Percentiles rank a stretch among this genome's conserved stretches.
Evolutionary conservation across 2,797 vertebrate species (phyloP).

Genomic region (Nyctalus aviator): DNA sequence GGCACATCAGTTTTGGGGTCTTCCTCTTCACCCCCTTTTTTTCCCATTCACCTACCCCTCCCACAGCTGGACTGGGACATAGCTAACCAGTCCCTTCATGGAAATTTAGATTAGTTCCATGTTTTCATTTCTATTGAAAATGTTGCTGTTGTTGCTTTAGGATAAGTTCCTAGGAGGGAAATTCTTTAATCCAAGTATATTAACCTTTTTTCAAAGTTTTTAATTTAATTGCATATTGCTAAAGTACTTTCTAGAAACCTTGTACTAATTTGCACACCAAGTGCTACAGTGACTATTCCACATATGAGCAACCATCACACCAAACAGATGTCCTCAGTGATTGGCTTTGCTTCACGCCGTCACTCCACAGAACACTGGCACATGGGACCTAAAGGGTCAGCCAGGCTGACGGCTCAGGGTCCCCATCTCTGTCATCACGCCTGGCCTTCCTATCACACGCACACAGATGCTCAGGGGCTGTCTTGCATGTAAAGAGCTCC

Average conservation of each 20-base stretch:
- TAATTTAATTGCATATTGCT: not conserved
- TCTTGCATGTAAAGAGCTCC: too few relatives aligned
- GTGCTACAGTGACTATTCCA: not conserved
- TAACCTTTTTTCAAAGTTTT: not conserved
- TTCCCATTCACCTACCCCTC: not conserved
- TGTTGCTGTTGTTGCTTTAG: not conserved
- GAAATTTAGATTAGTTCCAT: not conserved
- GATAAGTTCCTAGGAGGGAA: not conserved
- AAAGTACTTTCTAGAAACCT: not conserved
- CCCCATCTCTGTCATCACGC: not conserved
- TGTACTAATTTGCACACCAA: not conserved
- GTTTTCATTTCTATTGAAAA: not conserved
- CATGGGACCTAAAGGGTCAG: not conserved
- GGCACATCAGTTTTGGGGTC: not conserved
- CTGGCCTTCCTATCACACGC: fast-evolving
- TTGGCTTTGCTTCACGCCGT: not conserved
- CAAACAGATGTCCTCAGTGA: not conserved
- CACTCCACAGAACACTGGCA: not conserved
- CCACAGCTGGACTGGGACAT: fast-evolving
- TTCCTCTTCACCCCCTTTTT: not conserved
- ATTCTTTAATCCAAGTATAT: not conserved
- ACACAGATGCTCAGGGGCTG: not conserved
- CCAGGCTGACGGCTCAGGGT: not conserved
- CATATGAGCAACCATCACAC: not conserved
- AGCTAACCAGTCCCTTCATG: not conserved